Evolutionary conservation across 2,113 vertebrate genomes (phyloP).

Genomic region (Eublepharis macularius): DNA sequence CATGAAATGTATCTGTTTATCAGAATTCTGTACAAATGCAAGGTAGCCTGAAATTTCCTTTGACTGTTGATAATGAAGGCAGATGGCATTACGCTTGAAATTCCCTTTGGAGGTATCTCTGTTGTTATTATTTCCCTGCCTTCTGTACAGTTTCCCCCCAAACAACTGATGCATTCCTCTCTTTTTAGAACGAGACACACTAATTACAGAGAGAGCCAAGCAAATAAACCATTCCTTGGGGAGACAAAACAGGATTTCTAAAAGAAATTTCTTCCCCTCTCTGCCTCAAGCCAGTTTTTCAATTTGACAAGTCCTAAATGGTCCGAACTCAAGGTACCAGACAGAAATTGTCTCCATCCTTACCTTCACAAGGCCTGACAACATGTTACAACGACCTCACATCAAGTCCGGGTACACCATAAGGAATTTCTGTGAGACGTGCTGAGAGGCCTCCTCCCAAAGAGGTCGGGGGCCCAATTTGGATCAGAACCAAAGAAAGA

Average conservation of each 20-base stretch:
- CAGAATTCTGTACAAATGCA: neutral
- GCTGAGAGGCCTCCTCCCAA: too few relatives aligned
- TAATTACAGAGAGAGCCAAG: neutral
- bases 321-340: neutral
- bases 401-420: too few relatives aligned
- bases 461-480: too few relatives aligned
- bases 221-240: conserved; percentile 1
- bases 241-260: neutral
- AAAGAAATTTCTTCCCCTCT: neutral
- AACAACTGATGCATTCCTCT: neutral
- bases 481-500: too few relatives aligned
- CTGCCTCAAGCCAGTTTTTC: neutral
- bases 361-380: neutral
- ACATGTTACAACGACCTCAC: too few relatives aligned
- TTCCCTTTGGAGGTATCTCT: neutral
- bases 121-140: neutral
- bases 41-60: neutral
- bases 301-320: neutral
- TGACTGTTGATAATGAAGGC: neutral
- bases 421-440: too few relatives aligned
- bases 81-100: neutral
- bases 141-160: neutral
- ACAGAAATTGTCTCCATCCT: neutral
- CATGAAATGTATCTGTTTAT: neutral
- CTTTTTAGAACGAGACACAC: neutral